Conservation (phyloP, 2,113 vertebrate species). For the Prochilodus magdalenae region DNA sequence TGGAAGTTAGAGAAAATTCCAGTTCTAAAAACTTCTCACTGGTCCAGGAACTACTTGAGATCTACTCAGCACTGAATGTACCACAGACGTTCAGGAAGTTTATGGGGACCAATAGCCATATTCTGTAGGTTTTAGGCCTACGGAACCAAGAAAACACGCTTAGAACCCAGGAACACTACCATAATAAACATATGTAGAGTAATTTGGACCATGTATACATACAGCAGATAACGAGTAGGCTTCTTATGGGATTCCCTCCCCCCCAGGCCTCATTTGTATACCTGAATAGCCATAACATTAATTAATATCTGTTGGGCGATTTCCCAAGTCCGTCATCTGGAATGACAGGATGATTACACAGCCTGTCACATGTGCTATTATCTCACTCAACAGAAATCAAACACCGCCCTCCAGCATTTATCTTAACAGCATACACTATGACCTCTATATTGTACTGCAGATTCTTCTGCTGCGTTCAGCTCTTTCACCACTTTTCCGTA, state of each 20-base stretch:
- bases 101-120: too few species aligned
- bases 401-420: background rate
- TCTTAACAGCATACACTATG: background rate
- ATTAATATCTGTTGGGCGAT: background rate
- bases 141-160: too few species aligned
- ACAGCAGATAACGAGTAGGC: background rate
- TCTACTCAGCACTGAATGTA: too few species aligned
- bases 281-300: slow-evolving; percentile 2
- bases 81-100: too few species aligned
- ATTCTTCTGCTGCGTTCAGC: background rate
- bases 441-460: background rate
- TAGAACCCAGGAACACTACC: too few species aligned
- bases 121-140: too few species aligned
- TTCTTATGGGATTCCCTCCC: background rate
- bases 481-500: too few species aligned
- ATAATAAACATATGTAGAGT: too few species aligned
- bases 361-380: background rate
- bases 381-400: background rate
- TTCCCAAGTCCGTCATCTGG: background rate
- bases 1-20: too few species aligned
- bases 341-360: background rate
- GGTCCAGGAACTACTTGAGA: too few species aligned
- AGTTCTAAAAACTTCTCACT: too few species aligned
- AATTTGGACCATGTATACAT: background rate
- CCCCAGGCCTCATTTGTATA: background rate